Evolutionary conservation across 2,888 invertebrate species (phyloP).

Genomic region (Azorinus chamasolen): DNA sequence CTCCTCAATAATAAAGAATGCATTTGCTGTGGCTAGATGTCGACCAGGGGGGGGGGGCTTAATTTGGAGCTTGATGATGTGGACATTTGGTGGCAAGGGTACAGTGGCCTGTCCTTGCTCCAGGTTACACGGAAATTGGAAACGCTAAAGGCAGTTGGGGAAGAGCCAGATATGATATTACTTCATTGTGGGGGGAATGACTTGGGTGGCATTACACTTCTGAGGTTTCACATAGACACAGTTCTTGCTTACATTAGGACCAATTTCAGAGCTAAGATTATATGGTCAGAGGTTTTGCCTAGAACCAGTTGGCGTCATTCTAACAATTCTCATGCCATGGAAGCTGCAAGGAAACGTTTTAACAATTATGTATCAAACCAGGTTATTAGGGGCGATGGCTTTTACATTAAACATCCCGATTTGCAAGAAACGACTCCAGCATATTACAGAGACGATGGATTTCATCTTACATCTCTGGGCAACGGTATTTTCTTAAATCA

Average conservation of each 20-base stretch:
- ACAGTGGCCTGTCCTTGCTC: neutral
- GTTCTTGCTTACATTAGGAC: neutral
- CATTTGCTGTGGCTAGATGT: neutral
- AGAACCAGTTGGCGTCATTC: neutral
- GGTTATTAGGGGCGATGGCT: no score
- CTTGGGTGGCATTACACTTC: neutral
- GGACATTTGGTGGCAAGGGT: slow-evolving; percentile 1
- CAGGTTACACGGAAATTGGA: neutral
- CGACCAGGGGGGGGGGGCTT: neutral
- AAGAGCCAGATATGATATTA: neutral
- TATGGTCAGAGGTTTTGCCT: slow-evolving; percentile 11
- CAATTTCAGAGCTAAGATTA: neutral
- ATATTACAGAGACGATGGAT: no score
- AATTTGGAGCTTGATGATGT: neutral
- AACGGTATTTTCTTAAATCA: no score
- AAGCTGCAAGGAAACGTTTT: neutral
- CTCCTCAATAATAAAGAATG: slow-evolving; percentile 1
- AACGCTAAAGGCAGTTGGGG: neutral
- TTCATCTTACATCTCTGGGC: no score
- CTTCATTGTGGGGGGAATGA: slow-evolving; percentile 6
- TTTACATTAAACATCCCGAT: no score
- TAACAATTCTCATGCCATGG: neutral
- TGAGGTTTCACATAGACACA: neutral
- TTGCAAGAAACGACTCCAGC: no score
- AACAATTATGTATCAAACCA: neutral